These are phyloP conservation scores for Anolis carolinensis DNA, from an alignment of 2,113 vertebrate species.

Conservation along the genomic window DNA sequence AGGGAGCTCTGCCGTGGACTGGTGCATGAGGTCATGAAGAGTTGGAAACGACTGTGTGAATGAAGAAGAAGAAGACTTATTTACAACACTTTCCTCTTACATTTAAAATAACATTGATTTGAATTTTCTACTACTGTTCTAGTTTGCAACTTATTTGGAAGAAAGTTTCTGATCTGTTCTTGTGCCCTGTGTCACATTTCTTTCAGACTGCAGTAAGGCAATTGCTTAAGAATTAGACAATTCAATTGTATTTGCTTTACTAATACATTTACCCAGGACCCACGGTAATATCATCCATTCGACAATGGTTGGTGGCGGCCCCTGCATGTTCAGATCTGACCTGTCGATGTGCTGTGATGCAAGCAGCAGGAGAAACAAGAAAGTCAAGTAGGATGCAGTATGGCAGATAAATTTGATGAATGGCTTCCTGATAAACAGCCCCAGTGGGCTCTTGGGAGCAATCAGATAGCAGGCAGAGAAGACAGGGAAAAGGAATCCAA, in stretches of 20 bases:
- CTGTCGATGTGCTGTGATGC: constrained; percentile 92
- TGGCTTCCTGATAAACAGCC: constrained; percentile 95
- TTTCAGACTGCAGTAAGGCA: constrained; percentile 28
- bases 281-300: constrained; percentile 99
- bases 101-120: constrained; percentile 4
- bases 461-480: constrained; percentile 93
- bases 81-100: neutral
- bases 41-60: too few species aligned
- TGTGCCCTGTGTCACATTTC: constrained; percentile 19
- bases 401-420: constrained; percentile 99
- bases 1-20: too few species aligned
- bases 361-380: constrained; percentile 92
- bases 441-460: constrained; percentile 89
- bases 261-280: constrained; percentile 94
- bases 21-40: too few species aligned
- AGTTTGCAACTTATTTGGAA: neutral
- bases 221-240: constrained; percentile 39
- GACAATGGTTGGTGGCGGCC: constrained; percentile 88
- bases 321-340: constrained; percentile 80
- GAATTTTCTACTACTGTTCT: neutral
- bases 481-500: constrained; percentile 92
- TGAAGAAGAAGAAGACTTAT: too few species aligned
- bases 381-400: constrained; percentile 97
- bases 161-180: neutral
- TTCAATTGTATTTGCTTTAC: constrained; percentile 77